Base-by-base conservation (phyloP, 1,140 invertebrate species). In the Drosophila watanabei region DNA sequence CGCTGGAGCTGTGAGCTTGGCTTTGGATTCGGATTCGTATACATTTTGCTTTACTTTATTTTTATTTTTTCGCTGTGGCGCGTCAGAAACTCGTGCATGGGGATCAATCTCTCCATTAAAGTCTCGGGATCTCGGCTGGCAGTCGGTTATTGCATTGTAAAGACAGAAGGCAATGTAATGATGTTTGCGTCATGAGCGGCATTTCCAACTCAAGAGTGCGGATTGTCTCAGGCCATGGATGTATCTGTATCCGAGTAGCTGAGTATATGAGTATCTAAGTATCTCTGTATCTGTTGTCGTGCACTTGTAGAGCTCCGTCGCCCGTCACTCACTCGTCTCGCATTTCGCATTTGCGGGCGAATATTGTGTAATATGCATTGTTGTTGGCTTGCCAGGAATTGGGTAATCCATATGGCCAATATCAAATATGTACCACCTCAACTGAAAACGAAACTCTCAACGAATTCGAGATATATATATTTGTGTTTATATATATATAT, bases 81-180 rank as follows among this genome's bases (percentile, higher is more conserved):
- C 71, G 75, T 78, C 61, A 68, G 54, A 78, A 78, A 68, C 73
- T 78, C 75, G 75, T 68, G 65, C 77, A 79, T 64, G 59, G 71
- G 68, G 76, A 79, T 79, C 66, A 71, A 79, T 80, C 77, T 79
- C 76, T 79, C 66, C 58, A 57, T 58, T 71, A 59, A 49, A 60
- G 37, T 70, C 33, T 37, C 35, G 11, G 41, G 32, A 43, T 43
- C n/a, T 10, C n/a, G 41, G 6, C 62, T 76, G 72, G n/a, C 54
- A 46, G 20, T 59, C 37, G 54, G 54, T 52, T 73, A 73, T 73
- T 73, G 70, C 70, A 73, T 73, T 72, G 70, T 72, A 73, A 71
- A 71, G 71, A 73, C 70, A 73, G 70, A 59, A 73, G 65, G 75
- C 75, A 49, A 64, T 70, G 75, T 79, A 79, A 79, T 79, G 75